Conservation (phyloP, 1,140 invertebrate species). For the Adelges cooleyi region DNA sequence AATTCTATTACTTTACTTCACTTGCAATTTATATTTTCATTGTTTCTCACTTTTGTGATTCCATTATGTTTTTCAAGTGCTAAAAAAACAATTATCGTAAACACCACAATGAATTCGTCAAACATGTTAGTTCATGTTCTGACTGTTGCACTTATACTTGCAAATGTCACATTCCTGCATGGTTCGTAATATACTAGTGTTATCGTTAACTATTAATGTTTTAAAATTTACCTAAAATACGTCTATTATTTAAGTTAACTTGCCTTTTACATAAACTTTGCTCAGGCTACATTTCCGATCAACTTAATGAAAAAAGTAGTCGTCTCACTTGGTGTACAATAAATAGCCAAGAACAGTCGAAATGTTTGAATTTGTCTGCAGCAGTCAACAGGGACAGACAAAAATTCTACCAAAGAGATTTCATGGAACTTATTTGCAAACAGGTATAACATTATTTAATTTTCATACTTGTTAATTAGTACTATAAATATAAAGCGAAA, state of each 20-base stretch:
- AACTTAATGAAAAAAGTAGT: not conserved
- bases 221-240: no score
- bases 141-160: not conserved
- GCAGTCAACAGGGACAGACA: constrained; percentile 52
- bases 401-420: constrained; percentile 46
- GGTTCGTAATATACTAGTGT: constrained; percentile 6
- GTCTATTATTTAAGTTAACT: no score
- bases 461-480: no score
- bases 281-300: not conserved
- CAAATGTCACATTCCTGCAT: not conserved
- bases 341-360: constrained; percentile 55
- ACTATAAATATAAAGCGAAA: no score
- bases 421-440: constrained; percentile 51
- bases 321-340: constrained; percentile 60
- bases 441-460: constrained; percentile 39
- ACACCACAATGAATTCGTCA: not conserved
- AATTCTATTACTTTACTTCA: not conserved
- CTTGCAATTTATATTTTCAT: not conserved
- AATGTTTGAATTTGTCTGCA: constrained; percentile 59
- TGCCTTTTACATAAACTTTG: no score
- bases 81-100: no score
- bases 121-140: not conserved
- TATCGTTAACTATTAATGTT: no score
- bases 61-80: not conserved
- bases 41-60: not conserved